A percentile compares a stretch with the other conserved stretches of the same genome.
Conservation (phyloP, 2,797 vertebrate species). For the Sitta carolinensis region DNA sequence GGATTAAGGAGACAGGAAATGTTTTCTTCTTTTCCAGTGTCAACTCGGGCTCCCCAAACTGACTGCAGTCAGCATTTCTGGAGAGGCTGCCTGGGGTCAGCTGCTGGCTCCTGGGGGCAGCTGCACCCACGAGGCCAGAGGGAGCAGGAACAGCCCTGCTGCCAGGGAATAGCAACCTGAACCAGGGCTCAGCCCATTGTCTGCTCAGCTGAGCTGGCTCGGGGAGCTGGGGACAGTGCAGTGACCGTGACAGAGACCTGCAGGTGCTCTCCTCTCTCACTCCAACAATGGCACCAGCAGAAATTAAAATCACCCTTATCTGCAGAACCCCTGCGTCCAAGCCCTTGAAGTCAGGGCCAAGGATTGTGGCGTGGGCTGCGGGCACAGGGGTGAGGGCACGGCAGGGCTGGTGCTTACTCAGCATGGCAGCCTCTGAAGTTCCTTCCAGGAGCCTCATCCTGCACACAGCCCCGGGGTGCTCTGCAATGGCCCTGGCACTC, state of each 20-base stretch:
- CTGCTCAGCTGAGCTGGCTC: neutral
- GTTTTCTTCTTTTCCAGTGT: neutral
- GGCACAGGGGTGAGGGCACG: neutral
- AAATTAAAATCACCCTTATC: constrained; percentile 3
- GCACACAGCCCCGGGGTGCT: neutral
- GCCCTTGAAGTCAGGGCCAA: constrained; percentile 28
- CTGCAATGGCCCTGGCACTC: constrained; percentile 1
- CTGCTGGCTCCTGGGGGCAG: neutral
- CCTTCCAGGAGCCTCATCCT: constrained; percentile 4
- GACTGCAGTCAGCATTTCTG: neutral
- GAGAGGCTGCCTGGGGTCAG: neutral
- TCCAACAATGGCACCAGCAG: neutral
- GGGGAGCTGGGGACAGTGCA: neutral
- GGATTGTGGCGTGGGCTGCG: neutral
- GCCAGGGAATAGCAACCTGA: neutral
- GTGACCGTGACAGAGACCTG: neutral
- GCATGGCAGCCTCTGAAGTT: constrained; percentile 13
- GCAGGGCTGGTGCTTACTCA: neutral
- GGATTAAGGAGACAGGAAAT: neutral
- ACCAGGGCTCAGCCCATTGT: neutral
- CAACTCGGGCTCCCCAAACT: neutral
- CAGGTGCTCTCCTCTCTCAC: neutral
- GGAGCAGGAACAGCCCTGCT: neutral
- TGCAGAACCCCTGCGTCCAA: neutral
- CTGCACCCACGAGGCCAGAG: neutral